Evolutionary conservation across 2,797 vertebrate genomes (phyloP), one percentile per base, ranked within the genome.

Genomic region (Brachyalestes nurse): DNA sequence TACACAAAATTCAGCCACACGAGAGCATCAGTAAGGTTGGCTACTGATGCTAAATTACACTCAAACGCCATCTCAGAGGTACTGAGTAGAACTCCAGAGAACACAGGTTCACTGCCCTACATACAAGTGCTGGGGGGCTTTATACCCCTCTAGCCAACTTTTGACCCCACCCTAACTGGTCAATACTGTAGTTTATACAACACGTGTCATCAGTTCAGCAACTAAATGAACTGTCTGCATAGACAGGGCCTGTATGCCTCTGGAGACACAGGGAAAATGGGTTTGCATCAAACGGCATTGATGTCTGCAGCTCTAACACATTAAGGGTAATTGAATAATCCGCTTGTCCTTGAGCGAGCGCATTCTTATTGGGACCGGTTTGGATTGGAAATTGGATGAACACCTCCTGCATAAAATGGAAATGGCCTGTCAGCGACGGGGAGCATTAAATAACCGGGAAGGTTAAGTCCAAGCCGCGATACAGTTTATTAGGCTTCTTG

Each of bases 331-430:
- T 91, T 85, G 87, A 93, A 92, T 93, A 90, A 93, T 91, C 89
- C 85, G 87, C 87, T 92, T 90, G 91, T 89, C 92, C 93, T 94
- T 93, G 90, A 92, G 88, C 64, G 25, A 66, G 47, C 64, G 66
- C 88, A 87, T 85, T 88, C 85, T 88, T 80, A 90, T 89, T 85
- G 89, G 89, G 86, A 78, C 72, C 84, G 47, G 47, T 49, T 49
- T 49, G 47, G 3, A 49, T 72, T 14, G 87, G 82, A 90, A 92
- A 91, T 90, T 90, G 87, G 93, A 93, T 91, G 90, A 91, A 89
- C 85, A 91, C 91, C 85, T 90, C 92, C 88, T 90, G 82, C 91
- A 93, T 94, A 92, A 93, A 93, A 91, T 86, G 82, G 81, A 93
- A 92, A 94, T 94, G 89, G 91, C 90, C 88, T 92, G 88, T 82